phyloP scores from a whole-genome alignment of 1,140 invertebrate species.

The Aricia agestis region DNA sequence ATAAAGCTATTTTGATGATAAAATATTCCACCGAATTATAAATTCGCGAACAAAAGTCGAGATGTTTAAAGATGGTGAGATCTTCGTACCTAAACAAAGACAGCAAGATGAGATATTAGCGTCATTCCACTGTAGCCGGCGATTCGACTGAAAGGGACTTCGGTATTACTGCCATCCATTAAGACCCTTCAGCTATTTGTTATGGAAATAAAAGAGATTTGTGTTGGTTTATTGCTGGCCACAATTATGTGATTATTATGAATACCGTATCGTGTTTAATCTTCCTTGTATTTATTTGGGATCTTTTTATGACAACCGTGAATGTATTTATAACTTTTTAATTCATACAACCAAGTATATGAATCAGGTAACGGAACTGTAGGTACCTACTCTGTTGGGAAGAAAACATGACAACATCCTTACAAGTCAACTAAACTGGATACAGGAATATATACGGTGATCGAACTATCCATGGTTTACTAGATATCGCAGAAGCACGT shows the following conservation, averaged over 20 bases:
- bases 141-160: neutral
- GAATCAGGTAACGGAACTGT: too few relatives aligned
- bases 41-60: neutral
- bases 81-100: neutral
- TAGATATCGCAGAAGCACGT: too few relatives aligned
- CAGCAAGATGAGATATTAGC: neutral
- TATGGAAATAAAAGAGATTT: conserved; percentile 2
- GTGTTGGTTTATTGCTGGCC: neutral
- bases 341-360: too few relatives aligned
- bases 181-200: conserved; percentile 9
- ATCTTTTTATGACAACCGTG: too few relatives aligned
- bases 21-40: neutral
- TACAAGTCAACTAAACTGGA: too few relatives aligned
- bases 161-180: neutral
- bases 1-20: neutral
- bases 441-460: too few relatives aligned
- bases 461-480: too few relatives aligned
- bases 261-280: too few relatives aligned
- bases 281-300: too few relatives aligned
- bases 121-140: conserved; percentile 3
- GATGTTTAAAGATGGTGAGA: neutral
- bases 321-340: too few relatives aligned
- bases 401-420: too few relatives aligned
- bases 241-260: neutral
- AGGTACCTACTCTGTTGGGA: too few relatives aligned